Evolutionary conservation across 2,888 invertebrate species (phyloP).

Genomic region (Acheta domesticus): DNA sequence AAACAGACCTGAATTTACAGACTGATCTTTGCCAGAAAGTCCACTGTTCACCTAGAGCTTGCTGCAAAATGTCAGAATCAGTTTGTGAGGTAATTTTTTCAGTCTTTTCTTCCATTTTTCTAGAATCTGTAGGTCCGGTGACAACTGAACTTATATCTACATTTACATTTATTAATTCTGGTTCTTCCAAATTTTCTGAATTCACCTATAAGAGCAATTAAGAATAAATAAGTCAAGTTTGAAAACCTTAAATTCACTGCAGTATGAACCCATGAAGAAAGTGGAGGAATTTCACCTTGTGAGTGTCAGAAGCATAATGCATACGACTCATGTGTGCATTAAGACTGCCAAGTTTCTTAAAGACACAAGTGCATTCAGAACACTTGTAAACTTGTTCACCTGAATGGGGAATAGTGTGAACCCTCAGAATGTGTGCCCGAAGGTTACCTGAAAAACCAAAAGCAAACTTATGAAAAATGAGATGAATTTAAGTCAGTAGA

Average conservation of each 20-base stretch:
- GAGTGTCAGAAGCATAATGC: conserved; percentile 45
- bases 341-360: conserved; percentile 62
- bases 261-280: background rate
- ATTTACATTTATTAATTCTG: conserved; percentile 35
- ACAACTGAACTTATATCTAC: conserved; percentile 44
- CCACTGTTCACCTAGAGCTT: conserved; percentile 49
- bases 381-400: conserved; percentile 58
- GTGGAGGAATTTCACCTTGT: background rate
- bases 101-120: conserved; percentile 36
- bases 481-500: too few relatives aligned
- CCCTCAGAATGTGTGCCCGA: conserved; percentile 57
- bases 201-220: background rate
- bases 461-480: background rate
- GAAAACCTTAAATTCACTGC: too few relatives aligned
- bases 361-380: conserved; percentile 63
- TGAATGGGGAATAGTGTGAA: conserved; percentile 58
- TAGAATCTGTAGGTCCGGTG: conserved; percentile 38
- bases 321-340: conserved; percentile 64
- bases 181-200: background rate
- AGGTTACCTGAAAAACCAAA: conserved; percentile 51
- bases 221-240: background rate
- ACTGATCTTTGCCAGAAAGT: conserved; percentile 29
- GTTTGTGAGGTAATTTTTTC: conserved; percentile 32
- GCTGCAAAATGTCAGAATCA: conserved; percentile 51
- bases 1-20: conserved; percentile 20